Evolutionary conservation across 2,797 vertebrate genomes (phyloP).

Genomic region (Strix occidentalis): DNA sequence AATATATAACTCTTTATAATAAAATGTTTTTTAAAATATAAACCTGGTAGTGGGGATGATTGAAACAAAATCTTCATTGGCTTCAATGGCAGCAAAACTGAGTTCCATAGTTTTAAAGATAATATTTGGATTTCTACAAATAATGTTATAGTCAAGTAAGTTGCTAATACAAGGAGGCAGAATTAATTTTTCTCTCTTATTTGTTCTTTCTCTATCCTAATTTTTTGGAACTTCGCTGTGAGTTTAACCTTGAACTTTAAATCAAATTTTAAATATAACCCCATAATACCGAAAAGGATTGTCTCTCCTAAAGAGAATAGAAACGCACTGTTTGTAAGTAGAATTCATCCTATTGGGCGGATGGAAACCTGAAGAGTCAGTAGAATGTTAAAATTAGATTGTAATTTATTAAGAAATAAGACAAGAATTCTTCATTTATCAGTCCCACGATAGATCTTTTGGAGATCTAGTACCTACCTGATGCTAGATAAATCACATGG

Average conservation of each 20-base stretch:
- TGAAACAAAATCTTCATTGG: constrained; percentile 56
- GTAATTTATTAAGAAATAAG: not conserved
- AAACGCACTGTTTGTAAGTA: not conserved
- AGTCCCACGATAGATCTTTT: not conserved
- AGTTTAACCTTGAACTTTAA: constrained; percentile 2
- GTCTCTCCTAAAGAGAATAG: not conserved
- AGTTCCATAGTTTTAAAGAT: constrained; percentile 8
- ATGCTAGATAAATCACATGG: not conserved
- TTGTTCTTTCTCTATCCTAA: not conserved
- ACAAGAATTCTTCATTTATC: not conserved
- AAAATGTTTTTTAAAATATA: constrained; percentile 55
- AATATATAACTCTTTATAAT: constrained; percentile 57
- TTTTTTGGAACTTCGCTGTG: not conserved
- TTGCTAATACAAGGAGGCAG: not conserved
- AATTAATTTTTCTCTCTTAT: not conserved
- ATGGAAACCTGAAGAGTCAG: not conserved
- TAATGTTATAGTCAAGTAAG: not conserved
- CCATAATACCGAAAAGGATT: not conserved
- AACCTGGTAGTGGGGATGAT: constrained; percentile 4
- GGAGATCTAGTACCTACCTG: not conserved
- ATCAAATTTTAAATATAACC: not conserved
- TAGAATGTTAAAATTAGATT: not conserved
- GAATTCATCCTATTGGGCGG: not conserved
- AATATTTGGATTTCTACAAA: constrained; percentile 8
- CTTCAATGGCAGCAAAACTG: not conserved